Percentiles rank a stretch among this genome's conserved stretches.
Evolutionary conservation across 1,140 invertebrate species (phyloP).

Genomic region (Magallana gigas): DNA sequence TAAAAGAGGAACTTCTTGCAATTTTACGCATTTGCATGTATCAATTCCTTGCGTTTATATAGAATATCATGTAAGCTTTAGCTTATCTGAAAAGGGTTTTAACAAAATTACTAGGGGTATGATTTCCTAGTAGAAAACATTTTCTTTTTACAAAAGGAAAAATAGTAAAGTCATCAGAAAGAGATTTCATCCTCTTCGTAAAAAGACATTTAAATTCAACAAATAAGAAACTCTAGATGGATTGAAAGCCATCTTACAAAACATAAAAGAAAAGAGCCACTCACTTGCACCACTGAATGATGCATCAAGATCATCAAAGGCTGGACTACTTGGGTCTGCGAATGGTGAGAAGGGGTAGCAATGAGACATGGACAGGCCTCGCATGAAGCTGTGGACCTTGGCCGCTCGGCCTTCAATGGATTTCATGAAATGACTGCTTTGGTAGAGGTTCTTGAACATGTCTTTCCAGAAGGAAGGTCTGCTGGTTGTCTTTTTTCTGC

Average conservation of each 20-base stretch:
- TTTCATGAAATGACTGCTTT: constrained; percentile 49
- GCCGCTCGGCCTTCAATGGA: constrained; percentile 79
- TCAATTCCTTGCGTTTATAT: too few relatives aligned
- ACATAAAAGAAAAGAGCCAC: background rate
- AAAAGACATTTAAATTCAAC: too few relatives aligned
- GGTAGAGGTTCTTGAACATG: constrained; percentile 15
- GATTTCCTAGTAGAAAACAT: too few relatives aligned
- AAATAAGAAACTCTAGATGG: background rate
- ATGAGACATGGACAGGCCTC: constrained; percentile 78
- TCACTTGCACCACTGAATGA: constrained; percentile 47
- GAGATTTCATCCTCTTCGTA: too few relatives aligned
- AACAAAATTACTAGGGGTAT: too few relatives aligned
- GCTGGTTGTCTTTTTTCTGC: background rate
- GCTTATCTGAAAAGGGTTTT: too few relatives aligned
- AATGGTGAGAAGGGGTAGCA: constrained; percentile 79
- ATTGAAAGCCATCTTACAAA: background rate
- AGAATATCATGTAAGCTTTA: too few relatives aligned
- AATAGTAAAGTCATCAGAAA: too few relatives aligned
- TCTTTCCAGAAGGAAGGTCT: constrained; percentile 37
- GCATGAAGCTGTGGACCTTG: constrained; percentile 80
- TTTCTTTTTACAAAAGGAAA: too few relatives aligned
- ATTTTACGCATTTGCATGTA: too few relatives aligned
- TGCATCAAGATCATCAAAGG: constrained; percentile 46
- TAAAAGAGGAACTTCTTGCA: too few relatives aligned
- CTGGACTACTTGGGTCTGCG: constrained; percentile 52